phyloP scores from a whole-genome alignment of 2,113 vertebrate species.

The Guaruba guarouba region DNA sequence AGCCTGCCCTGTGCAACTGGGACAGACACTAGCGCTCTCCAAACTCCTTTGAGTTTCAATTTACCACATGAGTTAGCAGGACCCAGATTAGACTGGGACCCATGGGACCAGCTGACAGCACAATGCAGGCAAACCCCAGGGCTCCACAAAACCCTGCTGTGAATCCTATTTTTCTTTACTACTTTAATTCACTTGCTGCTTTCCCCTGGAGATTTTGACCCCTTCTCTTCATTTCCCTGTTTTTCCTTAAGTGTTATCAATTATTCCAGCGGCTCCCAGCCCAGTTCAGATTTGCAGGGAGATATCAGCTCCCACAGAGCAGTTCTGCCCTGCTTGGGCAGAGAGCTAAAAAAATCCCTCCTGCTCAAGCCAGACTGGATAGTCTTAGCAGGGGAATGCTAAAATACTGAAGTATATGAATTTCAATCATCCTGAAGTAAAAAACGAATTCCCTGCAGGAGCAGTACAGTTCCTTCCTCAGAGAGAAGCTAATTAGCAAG shows the following conservation, averaged over 20 bases:
- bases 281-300: neutral
- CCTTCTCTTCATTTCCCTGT: neutral
- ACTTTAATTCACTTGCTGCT: neutral
- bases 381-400: neutral
- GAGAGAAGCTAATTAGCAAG: conserved; percentile 42
- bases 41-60: neutral
- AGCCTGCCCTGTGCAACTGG: neutral
- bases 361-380: neutral
- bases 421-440: conserved; percentile 15
- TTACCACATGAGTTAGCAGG: neutral
- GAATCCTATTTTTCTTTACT: neutral
- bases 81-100: neutral
- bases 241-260: neutral
- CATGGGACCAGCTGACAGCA: neutral
- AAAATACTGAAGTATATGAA: neutral
- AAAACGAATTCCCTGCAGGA: neutral
- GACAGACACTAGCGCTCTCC: neutral
- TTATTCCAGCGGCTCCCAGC: neutral
- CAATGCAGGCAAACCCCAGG: neutral
- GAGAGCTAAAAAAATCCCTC: neutral
- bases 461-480: neutral
- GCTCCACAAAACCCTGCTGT: neutral
- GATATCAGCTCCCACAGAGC: neutral
- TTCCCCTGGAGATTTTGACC: neutral
- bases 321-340: neutral